phyloP scores from a whole-genome alignment of 2,113 vertebrate genomes.

The Microcebus ravelobensis region DNA sequence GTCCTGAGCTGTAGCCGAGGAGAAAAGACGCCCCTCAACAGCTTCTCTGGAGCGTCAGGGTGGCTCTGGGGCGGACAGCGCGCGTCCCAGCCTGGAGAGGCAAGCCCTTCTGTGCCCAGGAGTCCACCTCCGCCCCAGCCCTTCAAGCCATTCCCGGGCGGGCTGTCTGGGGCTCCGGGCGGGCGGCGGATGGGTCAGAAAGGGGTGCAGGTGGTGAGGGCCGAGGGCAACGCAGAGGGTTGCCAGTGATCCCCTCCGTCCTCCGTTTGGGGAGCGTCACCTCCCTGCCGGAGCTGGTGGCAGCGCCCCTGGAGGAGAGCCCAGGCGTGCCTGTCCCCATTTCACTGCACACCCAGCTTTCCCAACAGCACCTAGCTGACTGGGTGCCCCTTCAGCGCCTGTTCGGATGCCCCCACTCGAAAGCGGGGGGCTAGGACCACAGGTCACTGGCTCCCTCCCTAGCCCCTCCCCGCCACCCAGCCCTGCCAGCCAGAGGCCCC shows the following conservation, averaged over 20 bases:
- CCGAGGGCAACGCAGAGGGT: not conserved
- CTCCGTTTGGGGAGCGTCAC: not conserved
- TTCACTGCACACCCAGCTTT: not conserved
- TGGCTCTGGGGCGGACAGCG: not conserved
- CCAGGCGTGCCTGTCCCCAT: not conserved
- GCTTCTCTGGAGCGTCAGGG: not conserved
- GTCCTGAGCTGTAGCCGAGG: not conserved
- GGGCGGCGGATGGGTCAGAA: not conserved
- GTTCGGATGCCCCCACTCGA: not conserved
- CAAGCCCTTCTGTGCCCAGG: not conserved
- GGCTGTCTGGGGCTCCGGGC: not conserved
- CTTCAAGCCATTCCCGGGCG: not conserved
- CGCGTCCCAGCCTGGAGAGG: not conserved
- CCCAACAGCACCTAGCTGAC: not conserved
- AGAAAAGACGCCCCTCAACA: not conserved
- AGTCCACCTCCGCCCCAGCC: not conserved
- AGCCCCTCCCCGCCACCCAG: not conserved
- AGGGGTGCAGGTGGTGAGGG: not conserved
- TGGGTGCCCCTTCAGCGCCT: not conserved
- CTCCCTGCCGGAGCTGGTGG: not conserved
- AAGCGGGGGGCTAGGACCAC: not conserved
- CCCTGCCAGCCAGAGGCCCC: conserved; percentile 72
- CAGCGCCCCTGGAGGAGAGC: not conserved
- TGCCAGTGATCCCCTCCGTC: not conserved
- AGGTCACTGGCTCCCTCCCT: not conserved